A percentile compares a stretch with the other conserved stretches of the same genome.
Conservation (phyloP, 2,888 invertebrate species). For the Mesoligia furuncula region DNA sequence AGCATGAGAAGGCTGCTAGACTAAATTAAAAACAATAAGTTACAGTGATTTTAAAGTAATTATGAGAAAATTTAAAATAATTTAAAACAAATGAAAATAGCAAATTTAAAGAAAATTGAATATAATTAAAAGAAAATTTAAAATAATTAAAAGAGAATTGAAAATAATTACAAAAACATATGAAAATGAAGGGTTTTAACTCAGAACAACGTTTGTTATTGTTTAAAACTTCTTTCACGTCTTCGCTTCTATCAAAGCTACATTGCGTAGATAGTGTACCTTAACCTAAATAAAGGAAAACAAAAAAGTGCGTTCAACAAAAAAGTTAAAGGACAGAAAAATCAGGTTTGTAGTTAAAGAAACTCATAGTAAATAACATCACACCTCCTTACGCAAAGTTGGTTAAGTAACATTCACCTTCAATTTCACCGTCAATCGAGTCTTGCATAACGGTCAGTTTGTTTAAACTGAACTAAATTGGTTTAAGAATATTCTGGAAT, state of each 20-base stretch:
- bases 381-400: conserved; percentile 18
- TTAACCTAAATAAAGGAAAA: neutral
- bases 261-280: neutral
- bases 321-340: conserved; percentile 15
- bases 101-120: neutral
- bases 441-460: neutral
- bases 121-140: too few species aligned
- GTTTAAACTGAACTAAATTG: neutral
- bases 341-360: neutral
- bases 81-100: neutral
- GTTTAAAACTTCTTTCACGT: neutral
- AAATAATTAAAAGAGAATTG: neutral
- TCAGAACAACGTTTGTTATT: neutral
- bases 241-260: neutral
- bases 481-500: conserved; percentile 27
- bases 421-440: conserved; percentile 32
- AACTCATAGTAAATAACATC: conserved; percentile 18
- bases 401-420: conserved; percentile 40
- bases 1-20: neutral
- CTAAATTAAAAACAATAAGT: neutral
- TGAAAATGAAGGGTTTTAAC: neutral
- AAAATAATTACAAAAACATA: too few species aligned
- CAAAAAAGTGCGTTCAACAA: neutral
- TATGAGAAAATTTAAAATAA: too few species aligned
- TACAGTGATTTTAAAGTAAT: neutral